Evolutionary conservation across 2,113 vertebrate genomes (phyloP), one percentile per base, ranked within the genome.

Genomic region (Morone chrysops): DNA sequence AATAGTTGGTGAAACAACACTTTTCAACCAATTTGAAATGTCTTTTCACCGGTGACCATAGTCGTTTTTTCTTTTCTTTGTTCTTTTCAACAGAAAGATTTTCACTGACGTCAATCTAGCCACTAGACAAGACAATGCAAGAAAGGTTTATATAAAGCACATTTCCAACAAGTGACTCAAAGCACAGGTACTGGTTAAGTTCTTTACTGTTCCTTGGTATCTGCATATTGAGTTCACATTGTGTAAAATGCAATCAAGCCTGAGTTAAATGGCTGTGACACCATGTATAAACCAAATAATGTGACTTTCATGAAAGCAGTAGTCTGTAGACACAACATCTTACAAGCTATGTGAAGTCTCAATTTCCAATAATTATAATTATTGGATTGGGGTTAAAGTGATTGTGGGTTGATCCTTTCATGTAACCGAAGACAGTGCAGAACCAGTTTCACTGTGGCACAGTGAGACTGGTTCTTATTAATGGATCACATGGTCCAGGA

Each of bases 401-500:
- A 60, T 51, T 83, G 78, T 69, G 78, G 50, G 56, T 51, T 56
- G 65, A 53, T 70, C 14, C 66, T 85, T 86, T 91, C 50, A 72
- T 90, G 83, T 68, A 54, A 87, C 74, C 53, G 65, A 67, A 68
- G 85, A 84, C 81, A 70, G 72, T 81, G 75, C 65, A 54, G 81
- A 31, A 87, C 69, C 70, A 75, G 62, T 89, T 69, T 76, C 65
- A 70, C 77, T 83, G 74, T 67, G 73, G 76, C 66, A 74, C n/a
- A 72, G 11, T 38, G 17, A 78, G 81, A 81, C 80, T 89, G 86
- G 62, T 89, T 91, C 71, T 82, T 83, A 76, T 90, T 92, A 88
- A 82, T 80, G 78, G 82, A 88, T 90, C 86, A 83, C 66, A 79
- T 63, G 70, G 75, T 85, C 77, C 80, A 80, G 70, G 59, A 78